Base-by-base conservation (phyloP, 2,888 invertebrate species). In the Hermaeophaga mercurialis region DNA sequence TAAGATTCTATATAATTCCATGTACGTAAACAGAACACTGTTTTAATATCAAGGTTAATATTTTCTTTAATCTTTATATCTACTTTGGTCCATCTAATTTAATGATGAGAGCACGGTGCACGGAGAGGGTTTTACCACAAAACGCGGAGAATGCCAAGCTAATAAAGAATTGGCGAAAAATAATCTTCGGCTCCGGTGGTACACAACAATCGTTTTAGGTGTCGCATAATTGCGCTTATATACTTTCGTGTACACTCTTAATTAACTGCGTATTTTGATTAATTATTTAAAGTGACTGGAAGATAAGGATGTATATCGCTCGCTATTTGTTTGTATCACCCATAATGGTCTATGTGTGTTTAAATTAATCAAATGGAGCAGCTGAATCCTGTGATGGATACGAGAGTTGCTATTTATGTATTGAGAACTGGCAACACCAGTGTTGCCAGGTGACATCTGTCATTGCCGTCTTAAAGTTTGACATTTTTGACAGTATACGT, bases 141-240 rank as follows among this genome's bases (percentile, higher is more conserved):
- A 45, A 52, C 41, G 54, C 26, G 6, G 7, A 48, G 57, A 12
- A 22, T 19, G 28, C 36, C 43, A 50, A 48, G 56, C 56, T 53
- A 53, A 46, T 56, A 58, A 59, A 61, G 46, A 49, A 50, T 52
- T 45, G 5, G 11, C 15, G 26, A 63, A 54, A 59, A 65, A 60
- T 62, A 53, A 48, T 60, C 52, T 56, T 43, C 56, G 43, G 46
- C 50, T 34, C 24, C 17, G 45, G 8, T 3, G 7, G n/a, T 17
- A 65, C 65, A 66, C 62, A 63, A 66, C 66, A 65, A 65, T 62
- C 65, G 62, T 63, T 66, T 66, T 61, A 66, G 59, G 61, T 59
- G 55, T 57, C 49, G 54, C 60, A 36, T 28, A 33, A 11, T 31
- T 31, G 31, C 31, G 11, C 31, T 31, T 31, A 12, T 31, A 31